phyloP scores from a whole-genome alignment of 2,888 invertebrate genomes.

The Zeuzera pyrina region DNA sequence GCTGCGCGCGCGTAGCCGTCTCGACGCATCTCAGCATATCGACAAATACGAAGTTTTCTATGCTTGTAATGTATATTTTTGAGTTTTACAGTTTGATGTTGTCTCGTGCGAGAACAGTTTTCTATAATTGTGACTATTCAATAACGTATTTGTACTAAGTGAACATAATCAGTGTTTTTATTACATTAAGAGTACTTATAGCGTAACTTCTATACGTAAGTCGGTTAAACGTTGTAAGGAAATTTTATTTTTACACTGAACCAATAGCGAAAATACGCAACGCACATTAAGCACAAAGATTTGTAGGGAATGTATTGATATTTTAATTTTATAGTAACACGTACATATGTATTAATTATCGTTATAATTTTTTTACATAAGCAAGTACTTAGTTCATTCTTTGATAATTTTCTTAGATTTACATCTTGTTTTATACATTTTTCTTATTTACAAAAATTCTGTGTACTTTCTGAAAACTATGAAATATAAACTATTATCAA shows the following conservation, averaged over 20 bases:
- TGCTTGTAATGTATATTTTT: conserved; percentile 32
- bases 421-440: too few relatives aligned
- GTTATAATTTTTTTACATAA: background rate
- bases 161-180: conserved; percentile 28
- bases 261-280: conserved; percentile 28
- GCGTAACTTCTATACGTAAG: conserved; percentile 56
- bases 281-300: conserved; percentile 45
- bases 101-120: conserved; percentile 37
- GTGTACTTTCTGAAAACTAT: too few relatives aligned
- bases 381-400: background rate
- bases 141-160: conserved; percentile 24
- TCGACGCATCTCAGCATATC: conserved; percentile 28
- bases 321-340: background rate
- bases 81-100: conserved; percentile 52
- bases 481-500: too few relatives aligned
- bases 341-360: background rate
- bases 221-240: conserved; percentile 41
- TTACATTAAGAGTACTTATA: conserved; percentile 13
- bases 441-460: too few relatives aligned
- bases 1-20: background rate
- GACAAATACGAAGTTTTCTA: conserved; percentile 41
- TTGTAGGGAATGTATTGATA: background rate
- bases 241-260: conserved; percentile 57
- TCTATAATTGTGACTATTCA: conserved; percentile 28
- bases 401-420: background rate